phyloP scores from a whole-genome alignment of 2,797 vertebrate genomes.

The Taeniopygia guttata region DNA sequence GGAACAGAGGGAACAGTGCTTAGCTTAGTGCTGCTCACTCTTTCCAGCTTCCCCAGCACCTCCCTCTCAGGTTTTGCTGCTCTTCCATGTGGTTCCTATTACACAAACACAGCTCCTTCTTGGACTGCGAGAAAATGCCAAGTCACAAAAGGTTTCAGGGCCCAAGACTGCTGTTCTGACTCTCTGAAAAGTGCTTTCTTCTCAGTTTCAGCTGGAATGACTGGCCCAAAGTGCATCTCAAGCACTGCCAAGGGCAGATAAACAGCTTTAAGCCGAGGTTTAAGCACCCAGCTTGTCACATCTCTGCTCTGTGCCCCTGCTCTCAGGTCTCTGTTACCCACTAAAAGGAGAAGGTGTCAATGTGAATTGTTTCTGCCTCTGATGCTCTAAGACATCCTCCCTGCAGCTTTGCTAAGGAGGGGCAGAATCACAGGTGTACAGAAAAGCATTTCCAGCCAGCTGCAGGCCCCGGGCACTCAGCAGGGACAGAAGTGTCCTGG shows the following conservation, averaged over 20 bases:
- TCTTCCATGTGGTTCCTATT: not conserved
- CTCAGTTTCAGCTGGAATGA: not conserved
- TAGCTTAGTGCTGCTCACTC: not conserved
- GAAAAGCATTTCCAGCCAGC: not conserved
- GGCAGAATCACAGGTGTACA: not conserved
- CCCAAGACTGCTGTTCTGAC: not conserved
- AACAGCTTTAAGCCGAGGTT: not conserved
- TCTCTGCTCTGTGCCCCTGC: not conserved
- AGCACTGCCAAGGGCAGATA: not conserved
- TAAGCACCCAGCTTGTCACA: not conserved
- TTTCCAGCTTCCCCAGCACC: not conserved
- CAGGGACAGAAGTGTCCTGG: not conserved
- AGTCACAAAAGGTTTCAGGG: not conserved
- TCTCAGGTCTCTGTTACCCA: not conserved
- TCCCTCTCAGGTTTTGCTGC: not conserved
- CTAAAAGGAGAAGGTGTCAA: not conserved
- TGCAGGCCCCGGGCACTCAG: not conserved
- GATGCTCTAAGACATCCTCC: not conserved
- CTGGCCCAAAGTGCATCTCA: not conserved
- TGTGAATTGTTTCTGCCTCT: not conserved
- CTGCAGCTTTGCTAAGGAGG: not conserved
- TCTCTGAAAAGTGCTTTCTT: not conserved
- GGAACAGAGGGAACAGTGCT: conserved; percentile 44
- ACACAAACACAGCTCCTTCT: not conserved
- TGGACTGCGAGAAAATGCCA: not conserved